A percentile compares a stretch with the other conserved stretches of the same genome.
phyloP scores from a whole-genome alignment of 2,113 vertebrate species.

The Perca schrenkii region DNA sequence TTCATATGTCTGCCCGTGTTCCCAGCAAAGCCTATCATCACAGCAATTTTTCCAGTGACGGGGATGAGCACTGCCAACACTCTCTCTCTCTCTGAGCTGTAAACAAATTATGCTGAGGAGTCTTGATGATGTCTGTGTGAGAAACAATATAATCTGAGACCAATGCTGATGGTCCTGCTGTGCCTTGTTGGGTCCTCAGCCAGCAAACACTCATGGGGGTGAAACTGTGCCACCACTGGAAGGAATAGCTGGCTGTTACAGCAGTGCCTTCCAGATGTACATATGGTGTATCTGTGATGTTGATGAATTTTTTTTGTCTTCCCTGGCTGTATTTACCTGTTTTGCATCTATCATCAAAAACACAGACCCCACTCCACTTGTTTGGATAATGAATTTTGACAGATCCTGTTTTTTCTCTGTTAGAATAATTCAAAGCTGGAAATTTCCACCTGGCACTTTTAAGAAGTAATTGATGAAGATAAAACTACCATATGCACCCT shows the following conservation, averaged over 20 bases:
- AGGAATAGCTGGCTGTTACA: background rate
- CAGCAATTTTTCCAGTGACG: constrained; percentile 75
- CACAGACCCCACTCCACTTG: constrained; percentile 15
- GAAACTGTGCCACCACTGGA: constrained; percentile 1
- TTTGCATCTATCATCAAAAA: constrained; percentile 27
- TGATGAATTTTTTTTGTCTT: background rate
- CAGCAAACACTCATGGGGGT: constrained; percentile 16
- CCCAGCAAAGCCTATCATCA: constrained; percentile 73
- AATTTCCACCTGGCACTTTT: constrained; percentile 57
- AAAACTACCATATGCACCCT: constrained; percentile 18
- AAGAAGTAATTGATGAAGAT: constrained; percentile 53
- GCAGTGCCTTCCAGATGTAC: constrained; percentile 11
- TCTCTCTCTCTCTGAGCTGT: constrained; percentile 69
- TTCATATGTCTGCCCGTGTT: constrained; percentile 67
- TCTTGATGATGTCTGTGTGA: constrained; percentile 60
- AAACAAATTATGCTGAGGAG: constrained; percentile 76
- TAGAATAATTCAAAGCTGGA: constrained; percentile 53
- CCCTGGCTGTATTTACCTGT: constrained; percentile 12
- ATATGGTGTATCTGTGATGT: background rate
- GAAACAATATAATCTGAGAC: constrained; percentile 60
- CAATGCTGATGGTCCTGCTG: constrained; percentile 56
- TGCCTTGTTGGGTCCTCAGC: constrained; percentile 31
- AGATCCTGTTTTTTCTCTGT: constrained; percentile 38
- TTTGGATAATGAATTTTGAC: constrained; percentile 62
- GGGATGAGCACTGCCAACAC: constrained; percentile 61